Conservation (phyloP, 2,113 vertebrate genomes). For the Lamprotornis superbus region DNA sequence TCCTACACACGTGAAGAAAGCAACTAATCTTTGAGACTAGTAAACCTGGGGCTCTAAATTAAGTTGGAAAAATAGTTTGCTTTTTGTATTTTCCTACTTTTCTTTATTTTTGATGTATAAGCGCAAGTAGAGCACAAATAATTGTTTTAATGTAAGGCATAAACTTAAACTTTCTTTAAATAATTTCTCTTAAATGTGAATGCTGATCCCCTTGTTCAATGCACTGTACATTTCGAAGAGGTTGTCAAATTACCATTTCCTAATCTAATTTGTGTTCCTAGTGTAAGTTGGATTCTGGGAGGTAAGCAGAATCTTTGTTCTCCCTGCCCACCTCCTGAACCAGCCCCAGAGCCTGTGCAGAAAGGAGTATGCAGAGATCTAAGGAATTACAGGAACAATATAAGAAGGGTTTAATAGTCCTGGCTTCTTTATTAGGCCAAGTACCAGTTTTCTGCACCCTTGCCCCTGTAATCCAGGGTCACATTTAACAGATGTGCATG, state of each 20-base stretch:
- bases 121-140: background rate
- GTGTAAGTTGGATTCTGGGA: background rate
- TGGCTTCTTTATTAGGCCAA: background rate
- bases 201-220: background rate
- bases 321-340: background rate
- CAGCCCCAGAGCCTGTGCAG: background rate
- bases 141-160: background rate
- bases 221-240: background rate
- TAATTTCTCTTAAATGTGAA: background rate
- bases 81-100: background rate
- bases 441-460: background rate
- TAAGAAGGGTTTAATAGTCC: background rate
- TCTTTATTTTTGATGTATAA: background rate
- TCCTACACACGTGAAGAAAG: background rate
- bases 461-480: rapidly evolving
- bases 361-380: background rate
- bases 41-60: background rate
- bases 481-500: background rate
- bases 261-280: background rate
- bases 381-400: background rate
- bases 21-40: background rate
- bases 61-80: background rate
- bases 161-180: background rate
- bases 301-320: background rate
- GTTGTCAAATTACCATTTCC: background rate